Percentiles rank a stretch among this genome's conserved stretches.
Evolutionary conservation across 2,797 vertebrate species (phyloP).

Genomic region (Esox masquinongy): DNA sequence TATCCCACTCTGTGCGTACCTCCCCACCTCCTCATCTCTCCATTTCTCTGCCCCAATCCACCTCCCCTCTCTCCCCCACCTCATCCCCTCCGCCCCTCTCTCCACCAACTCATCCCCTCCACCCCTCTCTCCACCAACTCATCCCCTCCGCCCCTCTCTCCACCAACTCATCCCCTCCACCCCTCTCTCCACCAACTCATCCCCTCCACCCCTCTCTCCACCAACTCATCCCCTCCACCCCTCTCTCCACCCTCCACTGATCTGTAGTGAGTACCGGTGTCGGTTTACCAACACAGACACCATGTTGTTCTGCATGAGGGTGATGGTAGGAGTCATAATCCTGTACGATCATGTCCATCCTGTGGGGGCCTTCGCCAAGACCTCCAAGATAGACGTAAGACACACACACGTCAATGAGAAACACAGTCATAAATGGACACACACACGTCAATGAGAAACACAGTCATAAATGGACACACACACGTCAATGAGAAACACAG

Average conservation of each 20-base stretch:
- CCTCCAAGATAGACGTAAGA: constrained; percentile 91
- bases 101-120: background rate
- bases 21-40: background rate
- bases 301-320: constrained; percentile 92
- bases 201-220: too few relatives aligned
- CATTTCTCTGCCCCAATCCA: background rate
- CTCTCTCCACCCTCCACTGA: background rate
- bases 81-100: background rate
- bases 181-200: too few relatives aligned
- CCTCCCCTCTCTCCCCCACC: background rate
- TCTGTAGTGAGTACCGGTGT: constrained; percentile 85
- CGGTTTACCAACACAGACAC: constrained; percentile 93
- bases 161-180: too few relatives aligned
- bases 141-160: too few relatives aligned
- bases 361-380: constrained; percentile 89
- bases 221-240: too few relatives aligned
- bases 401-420: background rate
- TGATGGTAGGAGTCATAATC: constrained; percentile 93
- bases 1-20: background rate
- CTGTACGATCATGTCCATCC: constrained; percentile 92
- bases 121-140: background rate
- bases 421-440: background rate
- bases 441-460: background rate
- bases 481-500: background rate
- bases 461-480: background rate